phyloP scores from a whole-genome alignment of 2,888 invertebrate species.

The Eupithecia subfuscata region DNA sequence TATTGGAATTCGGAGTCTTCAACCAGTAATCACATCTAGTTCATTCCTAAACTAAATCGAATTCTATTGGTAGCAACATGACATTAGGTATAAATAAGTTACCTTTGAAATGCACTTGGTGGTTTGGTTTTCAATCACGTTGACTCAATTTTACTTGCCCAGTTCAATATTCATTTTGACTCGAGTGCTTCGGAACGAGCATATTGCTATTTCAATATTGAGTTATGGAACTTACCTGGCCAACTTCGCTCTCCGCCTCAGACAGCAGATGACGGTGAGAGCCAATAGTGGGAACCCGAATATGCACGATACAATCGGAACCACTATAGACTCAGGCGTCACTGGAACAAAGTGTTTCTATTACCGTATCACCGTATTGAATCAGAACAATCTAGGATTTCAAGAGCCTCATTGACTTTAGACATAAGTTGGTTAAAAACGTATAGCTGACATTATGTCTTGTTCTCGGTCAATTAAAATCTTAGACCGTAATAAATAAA shows the following conservation, averaged over 20 bases:
- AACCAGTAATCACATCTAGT: conserved; percentile 33
- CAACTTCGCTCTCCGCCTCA: conserved; percentile 91
- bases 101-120: neutral
- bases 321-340: conserved; percentile 93
- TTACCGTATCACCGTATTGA: neutral
- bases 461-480: neutral
- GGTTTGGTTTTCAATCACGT: neutral
- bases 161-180: conserved; percentile 10
- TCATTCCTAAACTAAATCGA: conserved; percentile 19
- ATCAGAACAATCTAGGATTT: neutral
- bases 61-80: neutral
- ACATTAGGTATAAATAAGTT: neutral
- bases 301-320: conserved; percentile 95
- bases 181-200: neutral
- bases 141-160: neutral
- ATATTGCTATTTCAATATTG: conserved; percentile 24
- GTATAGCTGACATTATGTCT: neutral
- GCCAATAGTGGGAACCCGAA: conserved; percentile 94
- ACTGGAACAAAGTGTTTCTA: conserved; percentile 83
- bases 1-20: conserved; percentile 33
- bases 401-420: neutral
- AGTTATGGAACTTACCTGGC: conserved; percentile 78
- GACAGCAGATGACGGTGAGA: conserved; percentile 93
- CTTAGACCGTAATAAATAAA: no score
- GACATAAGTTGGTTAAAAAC: neutral